Evolutionary conservation across 2,888 invertebrate genomes (phyloP).

Genomic region (Lacanobia wlatinum): DNA sequence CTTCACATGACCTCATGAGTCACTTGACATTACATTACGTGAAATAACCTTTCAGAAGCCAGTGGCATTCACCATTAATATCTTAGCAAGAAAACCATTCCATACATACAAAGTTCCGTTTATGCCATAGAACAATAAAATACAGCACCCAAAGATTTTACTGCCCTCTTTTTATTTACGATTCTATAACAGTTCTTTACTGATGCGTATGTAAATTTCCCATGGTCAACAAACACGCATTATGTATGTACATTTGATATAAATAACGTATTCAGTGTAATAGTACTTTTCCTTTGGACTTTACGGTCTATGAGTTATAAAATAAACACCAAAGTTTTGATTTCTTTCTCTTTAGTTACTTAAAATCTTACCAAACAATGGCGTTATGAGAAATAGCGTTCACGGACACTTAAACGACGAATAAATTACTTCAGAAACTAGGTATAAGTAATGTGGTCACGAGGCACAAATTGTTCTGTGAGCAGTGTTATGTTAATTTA

Average conservation of each 20-base stretch:
- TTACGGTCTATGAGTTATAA: not conserved
- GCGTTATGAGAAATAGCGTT: no score
- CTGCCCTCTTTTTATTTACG: not conserved
- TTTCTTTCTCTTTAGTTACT: no score
- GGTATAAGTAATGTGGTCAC: not conserved
- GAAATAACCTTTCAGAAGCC: no score
- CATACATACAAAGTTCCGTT: no score
- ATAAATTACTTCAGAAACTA: no score
- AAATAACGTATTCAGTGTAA: constrained; percentile 9
- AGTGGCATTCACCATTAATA: no score
- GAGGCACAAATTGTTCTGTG: not conserved
- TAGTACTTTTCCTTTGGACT: constrained; percentile 17
- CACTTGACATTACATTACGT: no score
- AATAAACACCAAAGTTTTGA: not conserved
- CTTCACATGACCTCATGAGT: no score
- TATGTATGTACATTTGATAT: constrained; percentile 44
- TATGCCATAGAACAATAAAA: no score
- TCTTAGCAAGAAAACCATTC: no score
- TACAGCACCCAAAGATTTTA: not conserved
- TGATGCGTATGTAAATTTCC: constrained; percentile 46
- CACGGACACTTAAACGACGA: no score
- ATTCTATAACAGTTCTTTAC: constrained; percentile 9
- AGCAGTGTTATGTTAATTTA: not conserved
- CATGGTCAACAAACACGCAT: constrained; percentile 38
- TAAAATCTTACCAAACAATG: no score